Evolutionary conservation across 2,797 vertebrate genomes (phyloP), one percentile per base, ranked within the genome.

Genomic region (Alca torda): DNA sequence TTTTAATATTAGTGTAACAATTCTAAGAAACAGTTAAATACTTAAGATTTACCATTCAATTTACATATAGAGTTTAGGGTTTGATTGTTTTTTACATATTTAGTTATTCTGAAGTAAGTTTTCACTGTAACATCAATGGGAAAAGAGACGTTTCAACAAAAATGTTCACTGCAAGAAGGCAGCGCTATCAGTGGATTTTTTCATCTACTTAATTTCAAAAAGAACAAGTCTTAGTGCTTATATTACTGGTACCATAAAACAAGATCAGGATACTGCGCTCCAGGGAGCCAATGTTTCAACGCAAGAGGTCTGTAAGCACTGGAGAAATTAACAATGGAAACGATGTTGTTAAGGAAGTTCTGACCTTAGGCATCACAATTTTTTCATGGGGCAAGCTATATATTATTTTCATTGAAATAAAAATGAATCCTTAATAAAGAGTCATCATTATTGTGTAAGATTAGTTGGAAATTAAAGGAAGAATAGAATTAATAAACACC

Each of bases 361-460:
- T 67, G 33, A n/a, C 18, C 3, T 17, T 51, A n/a, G 8, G 9
- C 26, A 56, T 50, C 0, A 0, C 2, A 24, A 6, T 31, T 54
- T 13, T 84, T 70, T 87, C 16, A 39, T 1, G 3, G n/a, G 10
- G 18, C 1, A 54, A 77, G 9, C 0, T 9, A 11, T 12, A 6
- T 23, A 25, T 14, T 41, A 48, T 57, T 25, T 5, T 25, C 33
- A 54, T 43, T 3, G 8, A 65, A 84, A 50, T 53, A 48, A 74
- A 89, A 79, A 35, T 17, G 1, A 46, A 54, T 46, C 18, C 2
- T 54, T 84, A 54, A 72, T 57, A 60, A 73, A 37, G 10, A 65
- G 1, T 46, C 3, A 30, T 70, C 1, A 33, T 51, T 70, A 54
- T 82, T 59, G 46, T 16, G 16, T 46, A 56, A 43, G 3, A 60